These are phyloP conservation scores for Dipodomys stephensi DNA, from an alignment of 2,113 vertebrate genomes.

Conservation along the genomic window DNA sequence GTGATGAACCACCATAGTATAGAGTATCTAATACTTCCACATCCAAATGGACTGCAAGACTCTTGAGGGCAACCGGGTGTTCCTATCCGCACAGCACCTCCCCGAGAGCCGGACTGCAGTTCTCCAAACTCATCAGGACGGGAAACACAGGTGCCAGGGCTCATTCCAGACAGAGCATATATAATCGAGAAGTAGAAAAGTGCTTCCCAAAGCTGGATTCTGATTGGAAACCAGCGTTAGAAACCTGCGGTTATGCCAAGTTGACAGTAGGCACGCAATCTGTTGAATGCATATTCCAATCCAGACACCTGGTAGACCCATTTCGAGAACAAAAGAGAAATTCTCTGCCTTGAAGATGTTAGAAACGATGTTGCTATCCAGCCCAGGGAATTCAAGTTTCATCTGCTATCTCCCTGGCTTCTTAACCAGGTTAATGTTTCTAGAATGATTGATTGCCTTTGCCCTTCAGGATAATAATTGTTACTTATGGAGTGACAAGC, in stretches of 20 bases:
- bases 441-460: background rate
- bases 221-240: background rate
- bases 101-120: background rate
- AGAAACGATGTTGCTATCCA: background rate
- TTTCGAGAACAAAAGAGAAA: background rate
- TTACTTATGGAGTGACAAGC: background rate
- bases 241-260: background rate
- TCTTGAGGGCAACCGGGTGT: background rate
- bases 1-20: too few relatives aligned
- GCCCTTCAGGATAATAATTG: background rate
- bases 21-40: fast-evolving
- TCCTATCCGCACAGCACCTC: background rate
- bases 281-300: background rate
- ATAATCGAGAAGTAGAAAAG: background rate
- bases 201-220: background rate
- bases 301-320: background rate
- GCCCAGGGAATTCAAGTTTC: background rate
- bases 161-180: background rate
- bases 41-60: background rate
- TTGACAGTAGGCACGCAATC: fast-evolving
- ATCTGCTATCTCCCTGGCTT: background rate
- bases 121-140: background rate
- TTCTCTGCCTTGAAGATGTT: background rate
- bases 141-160: background rate
- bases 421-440: background rate